Evolutionary conservation across 2,888 invertebrate genomes (phyloP), one percentile per base, ranked within the genome.

Genomic region (Xestoiulus laeticollis): DNA sequence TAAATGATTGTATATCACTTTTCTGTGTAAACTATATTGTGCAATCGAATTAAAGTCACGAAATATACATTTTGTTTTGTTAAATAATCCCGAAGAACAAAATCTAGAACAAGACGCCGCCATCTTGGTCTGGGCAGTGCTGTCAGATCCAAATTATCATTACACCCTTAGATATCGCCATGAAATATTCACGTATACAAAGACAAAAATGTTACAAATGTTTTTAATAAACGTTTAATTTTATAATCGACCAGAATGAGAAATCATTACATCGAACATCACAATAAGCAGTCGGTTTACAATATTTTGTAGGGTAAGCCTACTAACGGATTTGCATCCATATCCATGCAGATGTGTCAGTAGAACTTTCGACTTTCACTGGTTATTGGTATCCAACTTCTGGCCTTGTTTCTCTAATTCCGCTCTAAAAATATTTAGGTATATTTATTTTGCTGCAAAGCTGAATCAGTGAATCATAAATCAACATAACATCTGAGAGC

Each of bases 351-450:
- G n/a, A 14, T 83, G 33, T 30, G 22, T 26, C n/a, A 83, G n/a
- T n/a, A n/a, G n/a, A n/a, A 33, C 32, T 26, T 16, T 19, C 26
- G n/a, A 33, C n/a, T 68, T 38, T 86, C 38, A 88, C 14, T 88
- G 88, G 22, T 26, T 68, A 32, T 86, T 86, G 68, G 68, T 88
- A 22, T 88, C 87, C 44, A 88, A 83, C 83, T 88, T 88, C 32
- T 88, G 86, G n/a, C 88, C 88, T 59, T 88, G 88, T 84, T 88
- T 88, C 44, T 88, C 88, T 32, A 88, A 83, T 85, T 88, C 88
- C 12, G 86, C 88, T n/a, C 88, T 88, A 68, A 6, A 32, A 86
- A 14, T n/a, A n/a, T n/a, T n/a, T n/a, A n/a, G n/a, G n/a, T n/a
- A n/a, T n/a, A n/a, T n/a, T n/a, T n/a, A n/a, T n/a, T n/a, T n/a